Conservation (phyloP, 2,888 invertebrate genomes). For the Herminia tarsipennalis region DNA sequence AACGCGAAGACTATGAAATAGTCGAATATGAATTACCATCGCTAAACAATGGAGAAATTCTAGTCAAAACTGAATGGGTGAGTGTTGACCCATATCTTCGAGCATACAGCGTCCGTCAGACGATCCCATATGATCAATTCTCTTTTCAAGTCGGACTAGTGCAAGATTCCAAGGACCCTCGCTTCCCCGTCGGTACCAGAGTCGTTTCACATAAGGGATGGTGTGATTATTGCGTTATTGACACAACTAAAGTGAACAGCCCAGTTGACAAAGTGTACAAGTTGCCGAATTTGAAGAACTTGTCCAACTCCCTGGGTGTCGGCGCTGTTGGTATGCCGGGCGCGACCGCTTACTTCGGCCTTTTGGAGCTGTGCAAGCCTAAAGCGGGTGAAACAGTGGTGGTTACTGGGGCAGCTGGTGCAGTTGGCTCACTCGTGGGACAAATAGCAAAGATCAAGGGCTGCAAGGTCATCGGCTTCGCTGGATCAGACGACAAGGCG, state of each 20-base stretch:
- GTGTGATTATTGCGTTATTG: conserved; percentile 81
- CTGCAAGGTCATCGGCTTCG: conserved; percentile 87
- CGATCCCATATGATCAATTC: conserved; percentile 44
- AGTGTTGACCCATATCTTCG: conserved; percentile 62
- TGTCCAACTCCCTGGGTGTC: conserved; percentile 84
- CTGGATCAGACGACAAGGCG: conserved; percentile 74
- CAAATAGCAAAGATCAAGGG: conserved; percentile 91
- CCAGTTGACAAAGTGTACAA: conserved; percentile 48
- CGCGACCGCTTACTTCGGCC: conserved; percentile 90
- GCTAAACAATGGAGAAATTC: conserved; percentile 60
- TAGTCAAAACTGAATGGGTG: conserved; percentile 56
- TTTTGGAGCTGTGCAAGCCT: conserved; percentile 88
- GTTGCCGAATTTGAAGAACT: conserved; percentile 83
- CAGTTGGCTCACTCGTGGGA: conserved; percentile 90
- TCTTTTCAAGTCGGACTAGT: conserved; percentile 67
- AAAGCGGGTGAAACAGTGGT: conserved; percentile 90
- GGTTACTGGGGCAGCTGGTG: conserved; percentile 90
- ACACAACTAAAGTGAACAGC: conserved; percentile 30
- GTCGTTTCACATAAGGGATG: conserved; percentile 84
- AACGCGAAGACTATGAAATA: conserved; percentile 84
- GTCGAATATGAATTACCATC: conserved; percentile 21
- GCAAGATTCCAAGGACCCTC: conserved; percentile 75
- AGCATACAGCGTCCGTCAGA: conserved; percentile 40
- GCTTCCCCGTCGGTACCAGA: conserved; percentile 86
- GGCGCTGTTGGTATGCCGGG: conserved; percentile 90